Conservation (phyloP, 2,888 invertebrate species). For the Imbricaverruca yamaguchii region DNA sequence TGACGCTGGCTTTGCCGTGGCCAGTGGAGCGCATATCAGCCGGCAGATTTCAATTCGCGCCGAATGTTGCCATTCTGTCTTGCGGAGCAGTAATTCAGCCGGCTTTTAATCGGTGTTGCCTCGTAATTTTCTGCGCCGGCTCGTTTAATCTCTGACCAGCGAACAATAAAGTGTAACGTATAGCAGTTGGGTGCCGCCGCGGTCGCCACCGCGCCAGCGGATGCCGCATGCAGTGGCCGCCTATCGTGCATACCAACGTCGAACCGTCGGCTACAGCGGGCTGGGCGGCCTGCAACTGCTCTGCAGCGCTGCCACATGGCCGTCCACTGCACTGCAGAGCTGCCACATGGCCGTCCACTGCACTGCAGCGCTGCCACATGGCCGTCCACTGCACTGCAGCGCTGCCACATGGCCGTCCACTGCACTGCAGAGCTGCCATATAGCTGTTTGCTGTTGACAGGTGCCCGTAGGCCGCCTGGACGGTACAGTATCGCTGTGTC, state of each 20-base stretch:
- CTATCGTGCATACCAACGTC: background rate
- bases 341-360: background rate
- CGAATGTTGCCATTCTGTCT: background rate
- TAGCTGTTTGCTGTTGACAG: no score
- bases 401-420: no score
- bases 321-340: no score
- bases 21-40: no score
- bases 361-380: no score
- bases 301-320: no score
- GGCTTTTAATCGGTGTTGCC: constrained; percentile 5
- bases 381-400: background rate
- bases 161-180: constrained; percentile 11
- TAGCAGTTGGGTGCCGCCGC: background rate
- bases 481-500: no score
- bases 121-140: constrained; percentile 8
- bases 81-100: background rate
- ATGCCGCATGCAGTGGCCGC: background rate
- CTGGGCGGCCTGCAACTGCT: background rate
- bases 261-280: background rate
- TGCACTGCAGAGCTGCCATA: no score
- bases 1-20: background rate
- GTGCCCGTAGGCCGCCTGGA: no score
- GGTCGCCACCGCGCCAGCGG: background rate
- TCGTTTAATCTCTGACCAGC: background rate
- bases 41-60: background rate